Base-by-base conservation (phyloP, 2,888 invertebrate genomes). In the Loripinus fragilis region DNA sequence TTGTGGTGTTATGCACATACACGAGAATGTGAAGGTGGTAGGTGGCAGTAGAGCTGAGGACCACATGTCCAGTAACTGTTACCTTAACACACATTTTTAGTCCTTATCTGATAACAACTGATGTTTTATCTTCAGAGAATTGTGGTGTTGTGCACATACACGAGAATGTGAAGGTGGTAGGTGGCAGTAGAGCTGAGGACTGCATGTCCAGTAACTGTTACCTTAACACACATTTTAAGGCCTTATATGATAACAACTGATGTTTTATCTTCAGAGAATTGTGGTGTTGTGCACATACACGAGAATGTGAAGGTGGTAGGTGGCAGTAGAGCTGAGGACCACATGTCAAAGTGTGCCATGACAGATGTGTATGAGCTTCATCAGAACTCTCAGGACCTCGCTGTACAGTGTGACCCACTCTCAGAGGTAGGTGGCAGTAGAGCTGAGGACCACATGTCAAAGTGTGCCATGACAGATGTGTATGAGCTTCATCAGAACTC, bases 391-490 rank as follows among this genome's bases (percentile, higher is more conserved):
- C 92, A 93, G 85, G 86, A 78, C 41, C 90, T 90, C 12, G 92
- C 93, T 17, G 85, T 87, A n/a, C 79, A 87, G 38, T 92, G 92
- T 83, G 88, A 90, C 30, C 91, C 91, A 2, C 78, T 86, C 67
- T 81, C 86, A 28, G 86, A 88, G 87, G 91, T 90, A 78, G 93
- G 93, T 15, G 86, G 87, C 45, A 91, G 91, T 78, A 81, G 86
- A 23, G 92, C 91, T 0, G 93, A 93, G 79, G 92, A 93, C 73
- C 91, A 93, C 86, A 92, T 93, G 91, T 87, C 89, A 1, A 85
- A 86, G 30, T 91, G 91, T 87, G 93, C 93, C n/a, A 86, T 93
- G 68, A 80, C 90, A 71, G 92, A 92, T 67, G 92, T 93, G n/a
- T 92, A 88, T 76, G 91, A 92, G 48, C 82, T 89, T 2, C 89